Conservation (phyloP, 2,113 vertebrate genomes). For the Gobiocypris rarus region DNA sequence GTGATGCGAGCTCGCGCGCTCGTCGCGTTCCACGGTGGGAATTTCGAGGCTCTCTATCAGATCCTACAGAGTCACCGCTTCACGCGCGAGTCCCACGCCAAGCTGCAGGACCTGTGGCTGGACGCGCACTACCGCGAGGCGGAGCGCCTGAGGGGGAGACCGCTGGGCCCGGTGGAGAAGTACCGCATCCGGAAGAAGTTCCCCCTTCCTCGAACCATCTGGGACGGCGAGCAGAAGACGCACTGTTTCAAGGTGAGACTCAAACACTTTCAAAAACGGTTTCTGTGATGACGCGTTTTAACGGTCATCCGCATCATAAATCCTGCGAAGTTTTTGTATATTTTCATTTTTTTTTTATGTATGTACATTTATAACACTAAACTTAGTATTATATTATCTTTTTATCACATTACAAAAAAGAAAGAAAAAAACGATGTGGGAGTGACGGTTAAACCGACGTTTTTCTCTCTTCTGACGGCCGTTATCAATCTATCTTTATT, state of each 20-base stretch:
- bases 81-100: conserved; percentile 80
- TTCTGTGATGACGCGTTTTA: too few relatives aligned
- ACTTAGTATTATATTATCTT: too few relatives aligned
- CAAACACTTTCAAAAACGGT: not conserved
- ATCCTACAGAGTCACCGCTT: conserved; percentile 81
- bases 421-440: too few relatives aligned
- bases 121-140: conserved; percentile 82
- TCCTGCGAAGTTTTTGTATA: too few relatives aligned
- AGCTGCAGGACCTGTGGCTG: conserved; percentile 82
- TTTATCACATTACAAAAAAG: too few relatives aligned
- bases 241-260: conserved; percentile 80
- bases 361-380: too few relatives aligned
- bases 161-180: conserved; percentile 81
- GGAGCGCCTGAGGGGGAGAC: conserved; percentile 77
- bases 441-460: too few relatives aligned
- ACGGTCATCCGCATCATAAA: too few relatives aligned
- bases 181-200: conserved; percentile 85
- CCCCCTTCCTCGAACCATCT: conserved; percentile 80
- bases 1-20: conserved; percentile 80
- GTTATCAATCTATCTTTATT: too few relatives aligned
- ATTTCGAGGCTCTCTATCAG: conserved; percentile 80
- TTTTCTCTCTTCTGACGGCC: too few relatives aligned
- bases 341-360: too few relatives aligned
- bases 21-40: conserved; percentile 80
- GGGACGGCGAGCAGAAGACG: conserved; percentile 84